Evolutionary conservation across 1,140 invertebrate species (phyloP).

Genomic region (Drosophila miranda): DNA sequence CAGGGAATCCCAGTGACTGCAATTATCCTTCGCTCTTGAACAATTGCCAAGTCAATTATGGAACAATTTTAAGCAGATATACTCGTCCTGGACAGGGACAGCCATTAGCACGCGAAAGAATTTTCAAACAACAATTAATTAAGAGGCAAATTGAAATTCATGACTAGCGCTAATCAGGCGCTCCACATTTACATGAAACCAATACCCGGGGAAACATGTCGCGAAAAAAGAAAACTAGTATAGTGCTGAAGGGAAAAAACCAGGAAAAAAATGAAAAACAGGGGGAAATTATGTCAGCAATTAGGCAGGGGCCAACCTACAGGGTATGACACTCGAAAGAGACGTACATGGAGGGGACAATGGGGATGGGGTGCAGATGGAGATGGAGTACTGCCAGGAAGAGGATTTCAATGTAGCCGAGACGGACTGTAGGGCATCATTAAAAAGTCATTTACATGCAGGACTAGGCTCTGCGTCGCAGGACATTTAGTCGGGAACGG

Average conservation of each 20-base stretch:
- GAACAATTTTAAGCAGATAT: neutral
- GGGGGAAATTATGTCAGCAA: conserved; percentile 65
- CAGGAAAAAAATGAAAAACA: neutral
- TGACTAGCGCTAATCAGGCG: conserved; percentile 68
- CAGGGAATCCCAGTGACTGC: too few relatives aligned
- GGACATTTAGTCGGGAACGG: conserved; percentile 50
- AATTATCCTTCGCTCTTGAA: neutral
- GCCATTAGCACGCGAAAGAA: conserved; percentile 53
- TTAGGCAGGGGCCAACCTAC: conserved; percentile 55
- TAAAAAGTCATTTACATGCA: conserved; percentile 81
- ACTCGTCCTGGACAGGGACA: neutral
- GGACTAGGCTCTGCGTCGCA: conserved; percentile 46
- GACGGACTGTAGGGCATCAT: conserved; percentile 54
- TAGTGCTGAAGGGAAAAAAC: conserved; percentile 26
- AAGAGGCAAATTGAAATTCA: conserved; percentile 74
- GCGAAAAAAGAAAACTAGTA: conserved; percentile 58
- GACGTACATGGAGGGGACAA: conserved; percentile 12
- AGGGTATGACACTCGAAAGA: conserved; percentile 49
- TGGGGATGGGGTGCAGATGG: too few relatives aligned
- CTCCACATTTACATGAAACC: conserved; percentile 70
- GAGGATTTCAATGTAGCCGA: conserved; percentile 1
- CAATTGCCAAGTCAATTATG: conserved; percentile 2
- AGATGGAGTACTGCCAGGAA: conserved; percentile 1
- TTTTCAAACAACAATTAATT: conserved; percentile 75
- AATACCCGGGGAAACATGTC: conserved; percentile 35